Conservation (phyloP, 2,888 invertebrate genomes). For the Amblyjoppa fuscipennis region DNA sequence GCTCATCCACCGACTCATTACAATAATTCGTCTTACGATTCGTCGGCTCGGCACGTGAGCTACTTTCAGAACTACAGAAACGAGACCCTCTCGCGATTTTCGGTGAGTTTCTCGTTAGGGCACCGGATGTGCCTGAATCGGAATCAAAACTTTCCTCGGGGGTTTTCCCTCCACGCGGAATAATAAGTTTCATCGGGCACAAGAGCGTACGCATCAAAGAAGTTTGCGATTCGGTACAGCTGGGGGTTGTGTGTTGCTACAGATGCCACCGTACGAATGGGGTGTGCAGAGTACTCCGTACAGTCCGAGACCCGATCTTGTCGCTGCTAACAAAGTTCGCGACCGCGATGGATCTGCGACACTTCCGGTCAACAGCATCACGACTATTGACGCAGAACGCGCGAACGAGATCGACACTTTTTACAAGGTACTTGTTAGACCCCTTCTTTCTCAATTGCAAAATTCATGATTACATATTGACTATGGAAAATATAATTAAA, state of each 20-base stretch:
- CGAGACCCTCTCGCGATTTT: constrained; percentile 84
- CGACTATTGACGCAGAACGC: constrained; percentile 82
- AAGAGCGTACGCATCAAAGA: not conserved
- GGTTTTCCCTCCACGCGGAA: not conserved
- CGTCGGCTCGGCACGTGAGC: constrained; percentile 72
- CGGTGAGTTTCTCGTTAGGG: constrained; percentile 74
- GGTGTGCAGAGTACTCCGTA: constrained; percentile 78
- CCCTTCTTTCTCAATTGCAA: constrained; percentile 7
- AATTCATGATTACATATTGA: not conserved
- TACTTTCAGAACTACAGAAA: constrained; percentile 85
- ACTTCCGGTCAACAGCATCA: constrained; percentile 81
- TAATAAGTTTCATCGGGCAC: constrained; percentile 13
- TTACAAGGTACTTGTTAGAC: constrained; percentile 81
- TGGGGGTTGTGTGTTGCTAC: constrained; percentile 57
- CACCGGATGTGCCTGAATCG: not conserved
- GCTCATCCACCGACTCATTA: constrained; percentile 82
- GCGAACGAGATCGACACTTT: constrained; percentile 85
- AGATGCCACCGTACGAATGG: constrained; percentile 85
- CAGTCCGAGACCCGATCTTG: constrained; percentile 50
- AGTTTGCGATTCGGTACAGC: not conserved
- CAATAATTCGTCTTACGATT: constrained; percentile 77
- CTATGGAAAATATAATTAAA: not conserved
- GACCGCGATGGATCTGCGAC: constrained; percentile 77
- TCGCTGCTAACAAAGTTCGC: constrained; percentile 49
- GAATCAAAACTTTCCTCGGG: not conserved